These are phyloP conservation scores for Drosophila imparisetae DNA, from an alignment of 2,888 invertebrate genomes.

Conservation along the genomic window DNA sequence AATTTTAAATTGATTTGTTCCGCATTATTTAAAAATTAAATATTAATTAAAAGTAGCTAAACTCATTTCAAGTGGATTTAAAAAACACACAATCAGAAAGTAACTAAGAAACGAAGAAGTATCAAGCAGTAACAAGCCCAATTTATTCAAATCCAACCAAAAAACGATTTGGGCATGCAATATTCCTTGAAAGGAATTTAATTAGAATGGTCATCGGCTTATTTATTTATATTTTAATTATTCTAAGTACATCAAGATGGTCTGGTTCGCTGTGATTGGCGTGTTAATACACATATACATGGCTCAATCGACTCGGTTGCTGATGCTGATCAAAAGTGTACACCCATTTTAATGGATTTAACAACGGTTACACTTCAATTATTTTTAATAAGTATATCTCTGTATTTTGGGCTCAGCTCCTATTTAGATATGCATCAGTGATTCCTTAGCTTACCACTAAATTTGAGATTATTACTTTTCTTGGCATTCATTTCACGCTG, in stretches of 20 bases:
- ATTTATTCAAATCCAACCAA: too few species aligned
- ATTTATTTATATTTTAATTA: too few species aligned
- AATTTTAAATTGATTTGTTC: rapidly evolving
- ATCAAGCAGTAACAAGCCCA: too few species aligned
- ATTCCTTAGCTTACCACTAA: neutral
- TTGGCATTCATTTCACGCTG: conserved; percentile 1
- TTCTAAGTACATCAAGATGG: too few species aligned
- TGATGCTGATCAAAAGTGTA: neutral
- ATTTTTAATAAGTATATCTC: neutral
- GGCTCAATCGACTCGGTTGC: neutral
- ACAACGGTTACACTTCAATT: neutral
- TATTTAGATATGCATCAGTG: neutral
- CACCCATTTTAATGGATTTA: neutral
- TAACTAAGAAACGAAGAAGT: too few species aligned
- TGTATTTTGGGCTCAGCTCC: neutral
- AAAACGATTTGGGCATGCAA: too few species aligned
- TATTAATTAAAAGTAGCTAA: too few species aligned
- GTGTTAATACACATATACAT: neutral
- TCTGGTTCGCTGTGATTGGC: neutral
- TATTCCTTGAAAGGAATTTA: too few species aligned
- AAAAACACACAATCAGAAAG: too few species aligned
- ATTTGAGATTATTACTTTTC: neutral
- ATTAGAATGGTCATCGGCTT: too few species aligned
- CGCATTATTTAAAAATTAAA: neutral
- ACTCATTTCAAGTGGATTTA: too few species aligned